Base-by-base conservation (phyloP, 2,113 vertebrate genomes). In the Ammodytes marinus region DNA sequence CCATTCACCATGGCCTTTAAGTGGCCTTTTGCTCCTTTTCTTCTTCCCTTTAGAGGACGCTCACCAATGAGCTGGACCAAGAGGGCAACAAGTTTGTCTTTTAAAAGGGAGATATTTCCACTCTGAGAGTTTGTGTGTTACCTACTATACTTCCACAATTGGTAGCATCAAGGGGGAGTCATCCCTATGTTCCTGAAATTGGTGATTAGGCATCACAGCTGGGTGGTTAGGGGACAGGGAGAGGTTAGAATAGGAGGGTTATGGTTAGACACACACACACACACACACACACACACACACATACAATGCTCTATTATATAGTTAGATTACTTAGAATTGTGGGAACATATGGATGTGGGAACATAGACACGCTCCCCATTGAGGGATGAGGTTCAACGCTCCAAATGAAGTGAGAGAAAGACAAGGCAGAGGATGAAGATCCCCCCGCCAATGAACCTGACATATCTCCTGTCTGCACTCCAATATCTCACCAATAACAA, bases 401-500 rank as follows among this genome's bases (percentile, higher is more conserved):
- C 15, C 46, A 19, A 67, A 80, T 69, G 47, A 90, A 63, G 70
- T 17, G 37, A 74, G 58, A 80, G 15, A 67, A 71, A 64, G 85
- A 71, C 74, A 3, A 65, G 53, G 19, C 13, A 12, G 58, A 75
- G 78, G 67, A 85, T 78, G 79, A 88, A 86, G 86, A 75, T 86
- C 80, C 84, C 27, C 79, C 74, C 79, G 87, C 85, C 86, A 90
- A 79, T 83, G 89, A 86, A 83, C 77, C 70, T 92, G 91, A 93
- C 88, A 92, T 89, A 90, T 91, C 77, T 87, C 89, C 88, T 80
- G 85, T 77, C 75, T 58, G 81, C 69, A 42, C 87, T 92, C 68
- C 85, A 75, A 83, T 89, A 89, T 89, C 88, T 87, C 92, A 88
- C 89, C 91, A 94, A 93, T 93, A 94, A 92, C 93, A 95, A 94